phyloP scores from a whole-genome alignment of 2,113 vertebrate genomes.

The Menura novaehollandiae region DNA sequence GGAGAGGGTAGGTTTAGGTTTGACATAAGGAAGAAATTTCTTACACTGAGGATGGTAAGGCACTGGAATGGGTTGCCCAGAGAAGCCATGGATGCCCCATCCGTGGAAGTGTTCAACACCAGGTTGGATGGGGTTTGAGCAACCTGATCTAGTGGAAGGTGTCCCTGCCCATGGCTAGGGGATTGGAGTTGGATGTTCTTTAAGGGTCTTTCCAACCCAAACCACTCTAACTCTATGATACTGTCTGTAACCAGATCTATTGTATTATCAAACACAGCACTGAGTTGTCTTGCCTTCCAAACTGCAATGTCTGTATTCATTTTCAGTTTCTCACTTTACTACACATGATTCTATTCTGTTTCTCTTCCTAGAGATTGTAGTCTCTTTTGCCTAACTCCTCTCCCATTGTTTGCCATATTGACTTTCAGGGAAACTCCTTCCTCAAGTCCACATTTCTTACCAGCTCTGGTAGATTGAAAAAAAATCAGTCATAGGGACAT shows the following conservation, averaged over 20 bases:
- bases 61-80: background rate
- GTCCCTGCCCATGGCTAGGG: background rate
- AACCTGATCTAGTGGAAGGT: background rate
- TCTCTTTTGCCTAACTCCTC: background rate
- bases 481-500: background rate
- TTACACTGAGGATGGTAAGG: background rate
- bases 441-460: background rate
- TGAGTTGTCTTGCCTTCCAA: background rate
- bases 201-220: background rate
- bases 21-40: background rate
- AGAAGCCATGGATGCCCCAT: background rate
- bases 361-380: too few species aligned
- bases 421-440: background rate
- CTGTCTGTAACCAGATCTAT: background rate
- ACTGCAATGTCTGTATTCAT: background rate
- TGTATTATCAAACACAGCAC: background rate
- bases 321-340: background rate
- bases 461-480: background rate
- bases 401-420: background rate
- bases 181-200: background rate
- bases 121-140: background rate
- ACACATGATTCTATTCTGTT: background rate
- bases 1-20: background rate
- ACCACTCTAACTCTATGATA: background rate
- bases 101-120: background rate